Evolutionary conservation across 2,888 invertebrate genomes (phyloP).

Genomic region (Odontocolon sp.): DNA sequence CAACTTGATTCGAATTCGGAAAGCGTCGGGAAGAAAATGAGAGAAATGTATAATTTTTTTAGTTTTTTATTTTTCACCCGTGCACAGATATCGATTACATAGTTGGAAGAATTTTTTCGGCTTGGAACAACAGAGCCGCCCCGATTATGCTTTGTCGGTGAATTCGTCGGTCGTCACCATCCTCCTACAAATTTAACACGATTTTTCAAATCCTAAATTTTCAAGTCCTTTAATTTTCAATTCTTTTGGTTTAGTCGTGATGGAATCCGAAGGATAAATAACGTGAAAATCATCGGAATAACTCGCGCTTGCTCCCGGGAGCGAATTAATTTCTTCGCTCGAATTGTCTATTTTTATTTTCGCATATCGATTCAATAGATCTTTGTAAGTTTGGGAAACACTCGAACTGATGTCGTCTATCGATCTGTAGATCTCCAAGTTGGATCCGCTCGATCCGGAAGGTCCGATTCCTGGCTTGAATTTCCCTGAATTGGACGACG

Average conservation of each 20-base stretch:
- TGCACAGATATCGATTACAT: too few relatives aligned
- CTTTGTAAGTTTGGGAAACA: constrained; percentile 57
- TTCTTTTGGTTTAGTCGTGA: background rate
- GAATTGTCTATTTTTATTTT: constrained; percentile 32
- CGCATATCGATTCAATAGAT: constrained; percentile 38
- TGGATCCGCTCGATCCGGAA: constrained; percentile 63
- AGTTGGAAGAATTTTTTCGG: too few relatives aligned
- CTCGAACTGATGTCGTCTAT: constrained; percentile 62
- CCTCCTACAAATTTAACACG: too few relatives aligned
- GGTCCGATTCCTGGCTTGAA: constrained; percentile 36
- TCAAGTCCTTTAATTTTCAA: background rate
- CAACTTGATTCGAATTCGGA: background rate
- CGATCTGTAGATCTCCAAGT: constrained; percentile 65
- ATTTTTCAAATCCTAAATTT: constrained; percentile 5
- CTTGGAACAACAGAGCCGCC: too few relatives aligned
- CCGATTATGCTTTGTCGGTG: too few relatives aligned
- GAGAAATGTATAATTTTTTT: too few relatives aligned
- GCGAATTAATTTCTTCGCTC: background rate
- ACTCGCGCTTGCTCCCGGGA: background rate
- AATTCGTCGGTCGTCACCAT: too few relatives aligned
- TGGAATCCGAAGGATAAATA: background rate
- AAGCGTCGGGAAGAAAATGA: too few relatives aligned
- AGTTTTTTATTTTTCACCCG: too few relatives aligned
- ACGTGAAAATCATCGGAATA: background rate
- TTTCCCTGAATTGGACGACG: background rate